Evolutionary conservation across 2,888 invertebrate genomes (phyloP).

Genomic region (Apamea crenata): DNA sequence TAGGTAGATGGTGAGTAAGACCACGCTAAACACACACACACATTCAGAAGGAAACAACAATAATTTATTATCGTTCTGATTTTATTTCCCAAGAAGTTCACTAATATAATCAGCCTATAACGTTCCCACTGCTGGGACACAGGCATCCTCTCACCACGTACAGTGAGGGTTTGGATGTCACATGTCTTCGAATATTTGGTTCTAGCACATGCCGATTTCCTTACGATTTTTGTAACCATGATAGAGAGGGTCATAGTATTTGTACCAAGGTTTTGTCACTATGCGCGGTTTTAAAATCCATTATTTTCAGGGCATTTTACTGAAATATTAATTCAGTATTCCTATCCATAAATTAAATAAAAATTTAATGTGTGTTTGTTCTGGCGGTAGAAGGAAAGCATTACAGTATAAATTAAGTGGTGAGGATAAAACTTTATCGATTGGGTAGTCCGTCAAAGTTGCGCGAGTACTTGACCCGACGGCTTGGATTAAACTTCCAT

Average conservation of each 20-base stretch:
- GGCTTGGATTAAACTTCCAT: neutral
- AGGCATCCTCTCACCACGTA: neutral
- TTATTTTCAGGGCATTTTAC: neutral
- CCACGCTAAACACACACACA: neutral
- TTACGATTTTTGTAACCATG: neutral
- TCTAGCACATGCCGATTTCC: neutral
- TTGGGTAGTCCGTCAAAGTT: neutral
- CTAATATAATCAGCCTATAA: no score
- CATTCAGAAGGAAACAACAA: neutral
- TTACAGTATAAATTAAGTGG: no score
- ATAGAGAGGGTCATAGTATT: neutral
- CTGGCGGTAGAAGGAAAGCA: neutral
- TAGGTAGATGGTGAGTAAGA: neutral
- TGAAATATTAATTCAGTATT: neutral
- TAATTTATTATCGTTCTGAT: neutral
- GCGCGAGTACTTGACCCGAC: neutral
- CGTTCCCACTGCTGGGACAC: neutral
- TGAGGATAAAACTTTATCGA: neutral
- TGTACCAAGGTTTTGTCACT: no score
- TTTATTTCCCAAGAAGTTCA: neutral
- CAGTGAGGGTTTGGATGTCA: neutral
- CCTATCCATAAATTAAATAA: neutral
- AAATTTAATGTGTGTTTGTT: neutral
- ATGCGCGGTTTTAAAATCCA: neutral
- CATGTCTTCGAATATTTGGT: neutral